Conservation (phyloP, 2,797 vertebrate species). For the Poeciliopsis gracilis region DNA sequence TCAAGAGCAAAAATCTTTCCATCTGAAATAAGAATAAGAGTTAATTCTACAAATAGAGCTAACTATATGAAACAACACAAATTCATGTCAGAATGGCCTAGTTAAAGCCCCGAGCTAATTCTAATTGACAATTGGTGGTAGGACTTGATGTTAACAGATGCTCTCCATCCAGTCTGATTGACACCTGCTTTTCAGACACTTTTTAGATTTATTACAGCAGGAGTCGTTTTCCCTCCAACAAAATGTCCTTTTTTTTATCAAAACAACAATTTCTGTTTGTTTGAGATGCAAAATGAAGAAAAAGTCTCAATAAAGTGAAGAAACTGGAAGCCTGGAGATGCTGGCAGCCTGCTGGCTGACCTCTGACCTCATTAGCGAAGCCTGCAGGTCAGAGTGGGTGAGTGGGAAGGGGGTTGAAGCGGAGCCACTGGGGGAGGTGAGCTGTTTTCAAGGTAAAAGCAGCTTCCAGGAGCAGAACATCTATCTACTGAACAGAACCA, state of each 20-base stretch:
- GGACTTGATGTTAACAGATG: neutral
- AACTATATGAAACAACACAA: neutral
- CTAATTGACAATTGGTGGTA: neutral
- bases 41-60: neutral
- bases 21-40: neutral
- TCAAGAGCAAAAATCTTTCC: neutral
- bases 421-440: conserved; percentile 56
- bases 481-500: conserved; percentile 56
- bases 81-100: neutral
- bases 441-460: conserved; percentile 40
- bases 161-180: neutral
- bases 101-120: neutral
- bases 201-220: neutral
- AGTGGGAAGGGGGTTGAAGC: conserved; percentile 36
- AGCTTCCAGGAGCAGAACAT: conserved; percentile 52
- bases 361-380: conserved; percentile 40
- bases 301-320: neutral
- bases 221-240: neutral
- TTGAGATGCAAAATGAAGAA: neutral
- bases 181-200: neutral
- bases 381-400: conserved; percentile 31
- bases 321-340: neutral
- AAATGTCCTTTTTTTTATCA: neutral
- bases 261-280: neutral
- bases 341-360: neutral